Base-by-base conservation (phyloP, 92 coral and sea anemone genomes). In the Porites evermanni region DNA sequence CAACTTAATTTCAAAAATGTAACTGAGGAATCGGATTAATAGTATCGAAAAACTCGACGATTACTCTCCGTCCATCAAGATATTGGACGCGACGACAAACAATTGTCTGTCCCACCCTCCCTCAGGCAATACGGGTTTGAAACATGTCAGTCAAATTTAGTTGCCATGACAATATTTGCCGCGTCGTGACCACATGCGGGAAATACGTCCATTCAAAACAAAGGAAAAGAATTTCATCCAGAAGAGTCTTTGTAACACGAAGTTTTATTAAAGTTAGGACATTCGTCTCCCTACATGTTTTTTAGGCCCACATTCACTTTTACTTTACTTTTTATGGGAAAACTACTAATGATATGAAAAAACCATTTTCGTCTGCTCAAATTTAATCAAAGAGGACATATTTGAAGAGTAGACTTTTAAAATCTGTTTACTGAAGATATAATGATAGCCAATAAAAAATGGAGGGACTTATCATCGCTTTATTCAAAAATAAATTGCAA, bases 51-150 rank as follows among this genome's bases (percentile, higher is more conserved):
- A 61, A 63, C 63, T 61, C 70, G 21, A 54, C 8, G 71, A 83
- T 63, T 47, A 7, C 72, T 23, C 17, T 51, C 51, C 29, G 65
- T 38, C 67, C 24, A 13, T 63, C 79, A 32, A 52, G 60, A 44
- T 74, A 26, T 63, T n/a, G 64, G 87, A 74, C 87, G 87, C 87
- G 64, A 73, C 51, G 83, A 60, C 73, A 64, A 83, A 83, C 80
- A 74, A 5, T 75, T 50, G 73, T 63, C 67, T 66, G 76, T 73
- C 87, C 29, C 80, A 73, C 87, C 87, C 79, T 83, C 87, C 80
- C 87, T 44, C 72, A 72, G 87, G 72, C 53, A 38, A 12, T 29
- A 51, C 20, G 32, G 64, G 59, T 71, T 5, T 81, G 59, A n/a
- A 64, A 63, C 87, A 13, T 83, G 87, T 83, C 87, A 83, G 64